Conservation (phyloP, 2,113 vertebrate species). For the Arenaria interpres region DNA sequence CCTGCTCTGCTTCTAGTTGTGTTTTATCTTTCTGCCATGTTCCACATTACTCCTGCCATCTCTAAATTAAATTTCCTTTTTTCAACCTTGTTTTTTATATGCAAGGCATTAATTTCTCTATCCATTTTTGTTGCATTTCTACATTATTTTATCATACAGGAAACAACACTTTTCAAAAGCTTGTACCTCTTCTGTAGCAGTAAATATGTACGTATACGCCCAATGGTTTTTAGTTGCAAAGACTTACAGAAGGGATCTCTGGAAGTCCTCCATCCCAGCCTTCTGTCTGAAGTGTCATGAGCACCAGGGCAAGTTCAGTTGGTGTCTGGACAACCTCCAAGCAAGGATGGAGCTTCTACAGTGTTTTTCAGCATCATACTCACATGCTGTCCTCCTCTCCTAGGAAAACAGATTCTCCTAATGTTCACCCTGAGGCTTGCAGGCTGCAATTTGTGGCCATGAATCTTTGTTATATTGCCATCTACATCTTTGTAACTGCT, state of each 20-base stretch:
- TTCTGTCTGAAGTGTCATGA: neutral
- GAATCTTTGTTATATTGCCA: neutral
- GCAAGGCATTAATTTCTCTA: neutral
- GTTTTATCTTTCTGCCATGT: neutral
- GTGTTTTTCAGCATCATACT: neutral
- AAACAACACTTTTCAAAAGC: neutral
- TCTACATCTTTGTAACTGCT: neutral
- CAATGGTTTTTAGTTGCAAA: neutral
- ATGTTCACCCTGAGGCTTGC: neutral
- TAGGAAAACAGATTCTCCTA: neutral
- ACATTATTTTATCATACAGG: neutral
- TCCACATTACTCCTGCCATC: neutral
- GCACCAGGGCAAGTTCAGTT: neutral
- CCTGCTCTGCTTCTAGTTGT: neutral
- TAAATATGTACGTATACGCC: neutral
- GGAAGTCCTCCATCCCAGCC: neutral
- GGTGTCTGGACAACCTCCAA: neutral
- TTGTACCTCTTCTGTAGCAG: neutral
- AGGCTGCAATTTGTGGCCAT: neutral
- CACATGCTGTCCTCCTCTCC: neutral
- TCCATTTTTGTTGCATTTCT: neutral
- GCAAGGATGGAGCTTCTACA: neutral
- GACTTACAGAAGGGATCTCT: neutral
- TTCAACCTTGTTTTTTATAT: neutral
- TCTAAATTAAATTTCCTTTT: neutral